Base-by-base conservation (phyloP, 2,113 vertebrate genomes). In the Gobius niger region DNA sequence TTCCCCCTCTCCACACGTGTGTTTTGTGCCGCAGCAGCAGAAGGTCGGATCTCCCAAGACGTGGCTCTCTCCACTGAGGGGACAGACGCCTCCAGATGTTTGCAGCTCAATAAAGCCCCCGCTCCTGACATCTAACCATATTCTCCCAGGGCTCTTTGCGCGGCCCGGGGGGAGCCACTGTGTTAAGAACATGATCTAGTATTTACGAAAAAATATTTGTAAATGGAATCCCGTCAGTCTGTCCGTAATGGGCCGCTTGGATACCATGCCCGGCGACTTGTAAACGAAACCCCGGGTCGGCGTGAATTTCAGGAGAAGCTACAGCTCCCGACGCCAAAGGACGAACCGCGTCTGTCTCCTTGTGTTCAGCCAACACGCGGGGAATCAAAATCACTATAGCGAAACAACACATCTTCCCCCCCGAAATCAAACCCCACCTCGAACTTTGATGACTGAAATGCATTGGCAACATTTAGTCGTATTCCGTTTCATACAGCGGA, bases 121-220 rank as follows among this genome's bases (percentile, higher is more conserved):
- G 65, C 72, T 59, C 65, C 81, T 71, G 80, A 60, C 72, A 83
- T 77, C 73, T 53, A 89, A 67, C 44, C 73, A 34, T 61, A 75
- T 77, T 83, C 84, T 82, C 77, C 50, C 74, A 53, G 77, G 87
- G 75, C 62, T 84, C 80, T 83, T 82, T 90, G 85, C 80, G 72
- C 65, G 0, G 67, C 87, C 83, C 64, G 46, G 11, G 83, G 83
- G 83, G 84, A 89, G 47, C 67, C n/a, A 73, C 86, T 89, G 88
- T 87, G 91, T 92, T 93, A 92, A 92, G 88, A 93, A 94, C 87
- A 84, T 80, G 89, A 90, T 90, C 89, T 87, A 78, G 75, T 93
- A 76, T 86, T 90, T 91, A 92, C 84, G 88, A 91, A 90, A 85
- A 93, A 92, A 94, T 92, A 93, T 94, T 93, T 92, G 92, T 93